Percentiles rank a stretch among this genome's conserved stretches.
These are phyloP conservation scores for Hydrotaea diabolus DNA, from an alignment of 2,888 invertebrate species.

Conservation along the genomic window DNA sequence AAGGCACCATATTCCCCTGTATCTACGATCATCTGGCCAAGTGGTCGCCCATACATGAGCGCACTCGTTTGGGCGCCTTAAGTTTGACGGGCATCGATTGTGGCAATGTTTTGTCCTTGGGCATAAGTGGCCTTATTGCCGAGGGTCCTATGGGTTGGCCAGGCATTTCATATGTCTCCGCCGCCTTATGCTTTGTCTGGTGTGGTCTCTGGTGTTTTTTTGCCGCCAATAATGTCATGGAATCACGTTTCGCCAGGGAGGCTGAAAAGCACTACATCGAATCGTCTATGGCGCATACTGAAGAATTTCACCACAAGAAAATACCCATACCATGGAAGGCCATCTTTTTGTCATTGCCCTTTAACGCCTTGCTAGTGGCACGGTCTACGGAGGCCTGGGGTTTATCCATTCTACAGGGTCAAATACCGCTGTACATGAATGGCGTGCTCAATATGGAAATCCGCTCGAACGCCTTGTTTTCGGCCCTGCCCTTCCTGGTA, in stretches of 20 bases:
- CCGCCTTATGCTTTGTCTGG: constrained; percentile 82
- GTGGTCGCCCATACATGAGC: constrained; percentile 86
- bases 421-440: constrained; percentile 85
- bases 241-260: constrained; percentile 82
- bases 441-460: constrained; percentile 84
- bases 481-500: constrained; percentile 82
- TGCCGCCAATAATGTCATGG: constrained; percentile 83
- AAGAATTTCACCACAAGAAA: constrained; percentile 69
- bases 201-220: constrained; percentile 82
- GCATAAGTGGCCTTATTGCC: constrained; percentile 84
- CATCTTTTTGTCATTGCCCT: constrained; percentile 85
- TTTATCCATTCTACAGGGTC: constrained; percentile 85
- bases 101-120: constrained; percentile 86
- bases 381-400: constrained; percentile 87
- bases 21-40: constrained; percentile 85
- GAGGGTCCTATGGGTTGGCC: constrained; percentile 84
- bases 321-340: constrained; percentile 84
- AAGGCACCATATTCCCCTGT: constrained; percentile 86
- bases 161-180: constrained; percentile 84
- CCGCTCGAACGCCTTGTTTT: constrained; percentile 71
- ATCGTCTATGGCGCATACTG: constrained; percentile 76
- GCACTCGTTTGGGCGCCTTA: constrained; percentile 83
- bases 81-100: constrained; percentile 84
- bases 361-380: constrained; percentile 82
- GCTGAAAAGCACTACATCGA: constrained; percentile 84